Conservation (phyloP, 2,797 vertebrate species). For the Trematomus bernacchii region DNA sequence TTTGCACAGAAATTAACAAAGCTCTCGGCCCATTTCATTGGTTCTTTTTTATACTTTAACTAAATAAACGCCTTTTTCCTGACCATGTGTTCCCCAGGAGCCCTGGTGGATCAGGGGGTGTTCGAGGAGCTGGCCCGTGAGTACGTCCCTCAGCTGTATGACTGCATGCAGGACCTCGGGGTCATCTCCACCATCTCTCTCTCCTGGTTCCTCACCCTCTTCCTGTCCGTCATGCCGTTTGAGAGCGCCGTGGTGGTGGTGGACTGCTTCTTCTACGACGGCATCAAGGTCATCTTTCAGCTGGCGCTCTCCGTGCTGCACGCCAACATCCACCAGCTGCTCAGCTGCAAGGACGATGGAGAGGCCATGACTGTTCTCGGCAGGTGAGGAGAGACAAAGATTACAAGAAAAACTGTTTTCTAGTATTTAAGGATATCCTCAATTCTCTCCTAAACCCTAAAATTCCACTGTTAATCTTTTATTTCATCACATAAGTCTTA, state of each 20-base stretch:
- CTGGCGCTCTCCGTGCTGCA: constrained; percentile 95
- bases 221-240: constrained; percentile 98
- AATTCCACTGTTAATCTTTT: neutral
- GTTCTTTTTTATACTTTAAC: too few relatives aligned
- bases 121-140: constrained; percentile 96
- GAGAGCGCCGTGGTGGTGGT: constrained; percentile 98
- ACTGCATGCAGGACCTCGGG: constrained; percentile 98
- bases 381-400: constrained; percentile 82
- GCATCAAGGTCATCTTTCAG: constrained; percentile 99
- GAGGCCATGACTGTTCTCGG: constrained; percentile 99
- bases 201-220: constrained; percentile 99
- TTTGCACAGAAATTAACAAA: too few relatives aligned
- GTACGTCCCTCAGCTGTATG: constrained; percentile 95
- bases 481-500: neutral
- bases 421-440: neutral
- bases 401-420: neutral
- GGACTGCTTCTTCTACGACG: constrained; percentile 99
- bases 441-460: neutral
- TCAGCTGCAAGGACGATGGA: constrained; percentile 96
- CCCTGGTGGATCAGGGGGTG: constrained; percentile 97
- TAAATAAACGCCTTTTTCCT: too few relatives aligned
- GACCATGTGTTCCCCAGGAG: constrained; percentile 82
- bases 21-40: neutral
- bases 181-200: constrained; percentile 98
- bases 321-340: constrained; percentile 94